Conservation (phyloP, 1,140 invertebrate species). For the Pararge aegeria region DNA sequence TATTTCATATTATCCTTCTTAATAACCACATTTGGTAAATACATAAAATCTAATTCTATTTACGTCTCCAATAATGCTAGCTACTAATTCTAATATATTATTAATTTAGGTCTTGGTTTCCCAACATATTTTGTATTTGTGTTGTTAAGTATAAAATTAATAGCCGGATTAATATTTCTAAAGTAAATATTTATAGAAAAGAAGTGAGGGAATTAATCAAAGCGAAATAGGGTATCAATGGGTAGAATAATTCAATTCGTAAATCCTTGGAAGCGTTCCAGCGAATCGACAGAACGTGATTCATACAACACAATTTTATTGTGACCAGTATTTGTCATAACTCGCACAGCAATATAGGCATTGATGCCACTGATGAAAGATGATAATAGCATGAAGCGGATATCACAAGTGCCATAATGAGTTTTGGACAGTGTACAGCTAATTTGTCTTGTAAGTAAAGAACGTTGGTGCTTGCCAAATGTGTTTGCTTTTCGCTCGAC, state of each 20-base stretch:
- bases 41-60: no score
- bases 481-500: constrained; percentile 28
- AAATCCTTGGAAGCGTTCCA: constrained; percentile 42
- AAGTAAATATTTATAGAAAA: constrained; percentile 10
- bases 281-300: constrained; percentile 31
- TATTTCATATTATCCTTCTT: no score
- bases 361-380: constrained; percentile 25
- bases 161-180: constrained; percentile 3
- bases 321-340: constrained; percentile 35
- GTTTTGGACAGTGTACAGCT: constrained; percentile 32
- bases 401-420: constrained; percentile 34
- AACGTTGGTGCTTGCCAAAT: constrained; percentile 34
- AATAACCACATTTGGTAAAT: no score
- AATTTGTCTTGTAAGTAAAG: constrained; percentile 39
- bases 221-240: constrained; percentile 34
- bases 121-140: background rate
- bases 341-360: constrained; percentile 34
- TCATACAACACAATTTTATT: constrained; percentile 29
- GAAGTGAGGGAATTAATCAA: constrained; percentile 38
- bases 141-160: background rate
- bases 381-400: constrained; percentile 28
- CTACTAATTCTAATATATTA: no score
- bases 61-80: no score
- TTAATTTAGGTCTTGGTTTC: background rate
- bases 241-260: constrained; percentile 42